Conservation (phyloP, 2,888 invertebrate species). For the Oxycera nigricornis region DNA sequence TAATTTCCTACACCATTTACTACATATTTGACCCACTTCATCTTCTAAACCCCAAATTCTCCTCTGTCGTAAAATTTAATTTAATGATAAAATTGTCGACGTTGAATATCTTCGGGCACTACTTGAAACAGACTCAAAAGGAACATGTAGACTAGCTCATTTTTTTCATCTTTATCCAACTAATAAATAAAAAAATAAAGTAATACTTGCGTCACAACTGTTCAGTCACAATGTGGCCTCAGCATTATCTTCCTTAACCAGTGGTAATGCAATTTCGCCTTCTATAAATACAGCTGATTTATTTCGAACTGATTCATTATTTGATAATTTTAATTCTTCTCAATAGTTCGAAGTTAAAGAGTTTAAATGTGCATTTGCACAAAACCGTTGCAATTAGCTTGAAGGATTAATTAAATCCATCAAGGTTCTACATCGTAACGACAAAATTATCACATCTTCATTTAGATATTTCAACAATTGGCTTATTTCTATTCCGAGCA, state of each 20-base stretch:
- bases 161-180: background rate
- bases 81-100: background rate
- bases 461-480: background rate
- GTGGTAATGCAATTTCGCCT: background rate
- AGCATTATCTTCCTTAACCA: background rate
- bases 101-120: background rate
- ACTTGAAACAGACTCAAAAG: background rate
- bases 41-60: background rate
- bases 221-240: background rate
- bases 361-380: too few relatives aligned
- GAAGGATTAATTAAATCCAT: slow-evolving; percentile 1
- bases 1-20: too few relatives aligned
- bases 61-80: background rate
- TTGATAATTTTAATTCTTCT: background rate
- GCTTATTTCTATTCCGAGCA: background rate
- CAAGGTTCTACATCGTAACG: background rate
- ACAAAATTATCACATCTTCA: background rate
- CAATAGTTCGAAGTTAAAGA: background rate
- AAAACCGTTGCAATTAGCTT: too few relatives aligned
- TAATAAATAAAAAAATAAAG: background rate
- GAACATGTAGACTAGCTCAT: background rate
- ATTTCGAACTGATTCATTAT: background rate
- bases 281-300: background rate
- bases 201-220: background rate
- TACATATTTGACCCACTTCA: slow-evolving; percentile 13